phyloP scores from a whole-genome alignment of 2,113 vertebrate genomes.

The Corapipo altera region DNA sequence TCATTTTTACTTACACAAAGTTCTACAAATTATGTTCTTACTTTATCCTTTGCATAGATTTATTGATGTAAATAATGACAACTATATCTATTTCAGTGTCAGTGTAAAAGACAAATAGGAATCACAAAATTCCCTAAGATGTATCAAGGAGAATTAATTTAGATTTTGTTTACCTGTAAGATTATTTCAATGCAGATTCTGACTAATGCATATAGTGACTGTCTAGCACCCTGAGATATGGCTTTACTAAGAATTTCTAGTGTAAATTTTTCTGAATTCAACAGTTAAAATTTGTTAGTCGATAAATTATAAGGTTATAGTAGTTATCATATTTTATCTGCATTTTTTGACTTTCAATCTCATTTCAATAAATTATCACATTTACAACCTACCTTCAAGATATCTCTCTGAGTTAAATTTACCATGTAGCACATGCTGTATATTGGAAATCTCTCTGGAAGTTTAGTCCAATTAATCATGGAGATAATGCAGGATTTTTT shows the following conservation, averaged over 20 bases:
- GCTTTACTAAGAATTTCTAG: background rate
- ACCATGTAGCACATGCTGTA: background rate
- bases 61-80: background rate
- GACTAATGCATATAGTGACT: background rate
- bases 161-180: background rate
- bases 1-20: background rate
- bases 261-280: background rate
- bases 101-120: background rate
- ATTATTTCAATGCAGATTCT: background rate
- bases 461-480: background rate
- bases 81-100: background rate
- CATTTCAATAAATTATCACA: slow-evolving; percentile 12
- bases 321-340: background rate
- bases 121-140: background rate
- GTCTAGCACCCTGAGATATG: background rate
- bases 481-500: background rate
- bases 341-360: background rate
- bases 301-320: background rate
- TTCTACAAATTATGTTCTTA: background rate
- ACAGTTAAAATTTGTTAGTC: background rate
- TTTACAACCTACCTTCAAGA: background rate
- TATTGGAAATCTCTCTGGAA: background rate
- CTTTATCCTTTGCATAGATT: background rate
- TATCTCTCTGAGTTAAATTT: background rate
- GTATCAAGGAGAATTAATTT: background rate